Conservation (phyloP, 2,797 vertebrate genomes). For the Sylvilagus floridanus region DNA sequence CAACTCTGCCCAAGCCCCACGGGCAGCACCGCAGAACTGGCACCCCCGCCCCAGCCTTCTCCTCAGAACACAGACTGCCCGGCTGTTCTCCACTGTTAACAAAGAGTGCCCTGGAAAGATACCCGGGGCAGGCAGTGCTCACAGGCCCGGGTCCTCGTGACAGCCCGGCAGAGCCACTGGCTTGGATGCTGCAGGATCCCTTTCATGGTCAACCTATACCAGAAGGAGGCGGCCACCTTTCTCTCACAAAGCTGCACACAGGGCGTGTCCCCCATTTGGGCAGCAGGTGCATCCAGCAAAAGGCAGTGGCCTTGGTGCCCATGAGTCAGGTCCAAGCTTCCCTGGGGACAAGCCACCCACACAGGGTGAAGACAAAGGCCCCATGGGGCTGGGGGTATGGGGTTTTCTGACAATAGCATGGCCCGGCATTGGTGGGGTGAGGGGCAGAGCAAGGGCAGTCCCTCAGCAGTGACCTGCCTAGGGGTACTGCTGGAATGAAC, state of each 20-base stretch:
- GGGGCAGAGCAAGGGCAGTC: background rate
- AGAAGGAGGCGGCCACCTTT: conserved; percentile 22
- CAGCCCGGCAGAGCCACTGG: background rate
- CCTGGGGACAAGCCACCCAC: background rate
- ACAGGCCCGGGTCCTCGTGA: conserved; percentile 46
- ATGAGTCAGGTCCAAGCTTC: background rate
- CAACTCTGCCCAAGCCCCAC: background rate
- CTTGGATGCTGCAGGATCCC: background rate
- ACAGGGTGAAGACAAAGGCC: background rate
- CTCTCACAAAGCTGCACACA: conserved; percentile 65
- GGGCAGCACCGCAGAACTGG: background rate
- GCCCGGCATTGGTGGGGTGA: background rate
- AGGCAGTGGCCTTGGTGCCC: conserved; percentile 62
- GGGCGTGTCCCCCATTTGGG: conserved; percentile 72
- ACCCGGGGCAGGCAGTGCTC: background rate
- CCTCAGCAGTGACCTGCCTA: background rate
- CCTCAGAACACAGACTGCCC: accelerated
- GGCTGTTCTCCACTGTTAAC: background rate
- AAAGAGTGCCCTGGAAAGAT: conserved; percentile 17
- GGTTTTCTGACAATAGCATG: background rate
- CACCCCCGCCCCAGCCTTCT: accelerated
- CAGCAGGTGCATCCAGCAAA: conserved; percentile 77
- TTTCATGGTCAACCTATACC: conserved; percentile 12
- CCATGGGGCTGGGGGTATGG: background rate
- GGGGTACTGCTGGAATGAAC: background rate